Conservation (phyloP, 2,113 vertebrate genomes). For the Oxygymnocypris stewartii region DNA sequence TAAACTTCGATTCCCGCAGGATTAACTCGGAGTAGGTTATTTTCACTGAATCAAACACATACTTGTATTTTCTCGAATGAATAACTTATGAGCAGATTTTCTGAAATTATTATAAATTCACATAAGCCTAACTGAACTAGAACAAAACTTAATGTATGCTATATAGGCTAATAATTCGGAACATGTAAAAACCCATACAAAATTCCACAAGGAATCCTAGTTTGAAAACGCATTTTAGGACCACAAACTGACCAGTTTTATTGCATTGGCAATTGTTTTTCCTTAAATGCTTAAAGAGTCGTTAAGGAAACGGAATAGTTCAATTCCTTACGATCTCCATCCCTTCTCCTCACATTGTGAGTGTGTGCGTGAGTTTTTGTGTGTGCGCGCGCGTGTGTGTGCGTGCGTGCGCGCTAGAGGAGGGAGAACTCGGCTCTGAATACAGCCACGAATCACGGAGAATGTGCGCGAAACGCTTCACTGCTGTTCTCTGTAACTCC, state of each 20-base stretch:
- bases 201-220: neutral
- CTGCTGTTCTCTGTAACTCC: slow-evolving; percentile 27
- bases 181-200: neutral
- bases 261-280: neutral
- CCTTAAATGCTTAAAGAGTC: neutral
- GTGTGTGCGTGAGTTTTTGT: slow-evolving; percentile 8
- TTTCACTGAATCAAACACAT: neutral
- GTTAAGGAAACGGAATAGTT: neutral
- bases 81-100: neutral
- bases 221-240: neutral
- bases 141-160: neutral
- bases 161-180: neutral
- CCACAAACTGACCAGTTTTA: neutral
- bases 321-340: slow-evolving; percentile 3
- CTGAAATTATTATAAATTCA: no score
- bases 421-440: slow-evolving; percentile 26
- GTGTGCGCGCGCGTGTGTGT: no score
- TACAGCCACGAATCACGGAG: slow-evolving; percentile 35
- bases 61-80: neutral
- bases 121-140: no score
- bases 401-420: slow-evolving; percentile 2
- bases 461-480: slow-evolving; percentile 24
- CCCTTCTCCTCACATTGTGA: neutral
- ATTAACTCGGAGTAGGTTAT: neutral
- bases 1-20: neutral